Conservation (phyloP, 2,888 invertebrate species). For the Himalopsyche kuldschensis region DNA sequence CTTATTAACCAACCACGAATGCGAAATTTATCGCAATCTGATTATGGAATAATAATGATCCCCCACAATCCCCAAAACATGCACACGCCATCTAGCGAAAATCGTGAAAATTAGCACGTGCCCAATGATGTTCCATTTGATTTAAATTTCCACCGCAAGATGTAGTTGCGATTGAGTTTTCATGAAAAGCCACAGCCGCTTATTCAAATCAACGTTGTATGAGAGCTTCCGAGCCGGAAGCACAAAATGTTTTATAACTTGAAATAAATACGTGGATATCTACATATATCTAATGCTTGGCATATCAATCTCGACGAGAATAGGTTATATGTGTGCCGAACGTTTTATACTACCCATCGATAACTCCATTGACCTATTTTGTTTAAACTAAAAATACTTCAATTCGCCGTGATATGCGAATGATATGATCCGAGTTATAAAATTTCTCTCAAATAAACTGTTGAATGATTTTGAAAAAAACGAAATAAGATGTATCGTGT, state of each 20-base stretch:
- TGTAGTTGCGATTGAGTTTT: neutral
- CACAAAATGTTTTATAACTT: neutral
- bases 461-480: no score
- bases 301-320: conserved; percentile 7
- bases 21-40: no score
- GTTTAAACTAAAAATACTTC: neutral
- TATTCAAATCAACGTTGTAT: neutral
- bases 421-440: neutral
- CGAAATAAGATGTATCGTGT: no score
- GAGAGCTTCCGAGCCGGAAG: neutral
- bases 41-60: no score
- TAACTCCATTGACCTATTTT: conserved; percentile 13
- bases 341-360: neutral
- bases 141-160: neutral
- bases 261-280: neutral
- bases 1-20: no score
- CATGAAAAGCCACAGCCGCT: neutral
- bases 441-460: no score
- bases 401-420: neutral
- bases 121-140: neutral
- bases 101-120: neutral
- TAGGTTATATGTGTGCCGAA: conserved; percentile 8
- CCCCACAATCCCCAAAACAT: no score
- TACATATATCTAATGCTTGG: neutral
- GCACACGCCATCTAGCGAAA: neutral